Base-by-base conservation (phyloP, 2,797 vertebrate genomes). In the Fratercula arctica region DNA sequence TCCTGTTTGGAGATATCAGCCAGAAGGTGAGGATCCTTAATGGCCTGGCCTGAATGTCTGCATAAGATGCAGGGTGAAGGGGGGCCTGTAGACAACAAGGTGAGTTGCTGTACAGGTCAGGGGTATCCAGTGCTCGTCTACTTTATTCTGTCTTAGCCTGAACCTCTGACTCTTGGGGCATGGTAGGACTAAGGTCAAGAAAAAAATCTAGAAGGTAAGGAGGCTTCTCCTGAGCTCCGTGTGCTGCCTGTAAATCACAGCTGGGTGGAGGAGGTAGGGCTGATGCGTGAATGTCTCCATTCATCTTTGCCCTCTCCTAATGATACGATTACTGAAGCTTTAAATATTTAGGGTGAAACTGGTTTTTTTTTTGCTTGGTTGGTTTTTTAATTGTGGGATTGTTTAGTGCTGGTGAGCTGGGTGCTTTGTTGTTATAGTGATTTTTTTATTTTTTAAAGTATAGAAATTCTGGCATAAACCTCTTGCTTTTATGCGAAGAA, bases 71-170 rank as follows among this genome's bases (percentile, higher is more conserved):
- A 26, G n/a, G 21, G 63, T 59, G 10, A 35, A 59, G 21, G 24
- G 19, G 6, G 20, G 59, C 43, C n/a, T 60, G 25, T 43, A 75
- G 82, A 31, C 41, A 70, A 26, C 33, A 77, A 39, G 8, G 4
- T 15, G 29, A 70, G 10, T 64, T 70, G 17, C 23, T 56, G 8
- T n/a, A 15, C 16, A 6, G 26, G 10, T 83, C 18, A 50, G 33
- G 57, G 13, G 4, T 78, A 80, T 57, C 41, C 61, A 68, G 0
- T 1, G 5, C 33, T 29, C 1, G 0, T 72, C 46, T 60, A 0
- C 46, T 81, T 91, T 33, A 46, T 46, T 61, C 18, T 76, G 3
- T 21, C 7, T 61, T 75, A 51, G 39, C 4, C 8, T 67, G 51
- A 89, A 54, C 50, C 21, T 61, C 35, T 66, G 72, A 28, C 0